Percentiles rank a stretch among this genome's conserved stretches.
Evolutionary conservation across 2,113 vertebrate species (phyloP).

Genomic region (Calonectris borealis): DNA sequence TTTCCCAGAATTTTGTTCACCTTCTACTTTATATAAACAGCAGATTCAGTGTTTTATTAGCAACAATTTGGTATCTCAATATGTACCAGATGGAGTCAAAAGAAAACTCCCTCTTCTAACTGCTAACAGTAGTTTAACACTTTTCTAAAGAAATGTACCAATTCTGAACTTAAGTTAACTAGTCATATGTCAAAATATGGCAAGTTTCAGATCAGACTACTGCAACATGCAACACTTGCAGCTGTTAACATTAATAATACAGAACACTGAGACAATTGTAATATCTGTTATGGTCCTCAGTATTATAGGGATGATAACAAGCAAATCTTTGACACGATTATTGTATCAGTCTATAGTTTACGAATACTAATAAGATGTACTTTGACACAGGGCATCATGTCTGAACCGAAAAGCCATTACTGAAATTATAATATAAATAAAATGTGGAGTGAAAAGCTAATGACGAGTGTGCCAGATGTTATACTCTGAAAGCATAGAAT

Average conservation of each 20-base stretch:
- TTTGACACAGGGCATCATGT: slow-evolving; percentile 6
- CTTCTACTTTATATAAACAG: background rate
- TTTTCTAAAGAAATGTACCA: background rate
- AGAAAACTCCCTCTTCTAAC: background rate
- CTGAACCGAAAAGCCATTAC: slow-evolving; percentile 20
- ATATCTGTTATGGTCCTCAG: background rate
- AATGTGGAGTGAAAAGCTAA: background rate
- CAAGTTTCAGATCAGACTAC: background rate
- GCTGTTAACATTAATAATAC: slow-evolving; percentile 53
- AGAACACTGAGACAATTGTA: slow-evolving; percentile 1
- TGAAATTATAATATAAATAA: background rate
- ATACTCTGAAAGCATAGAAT: background rate
- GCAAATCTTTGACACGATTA: slow-evolving; percentile 34
- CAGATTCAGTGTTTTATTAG: background rate
- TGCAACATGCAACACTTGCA: slow-evolving; percentile 14
- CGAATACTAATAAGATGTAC: slow-evolving; percentile 16
- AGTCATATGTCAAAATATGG: slow-evolving; percentile 10
- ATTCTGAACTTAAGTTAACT: slow-evolving; percentile 3
- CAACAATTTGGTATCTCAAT: background rate
- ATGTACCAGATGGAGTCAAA: background rate
- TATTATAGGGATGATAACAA: slow-evolving; percentile 4
- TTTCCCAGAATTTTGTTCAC: background rate
- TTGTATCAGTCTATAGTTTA: background rate
- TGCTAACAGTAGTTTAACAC: background rate
- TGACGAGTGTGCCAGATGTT: background rate